These are phyloP conservation scores for Myrmecophaga tridactyla DNA, from an alignment of 2,113 vertebrate species.

Conservation along the genomic window DNA sequence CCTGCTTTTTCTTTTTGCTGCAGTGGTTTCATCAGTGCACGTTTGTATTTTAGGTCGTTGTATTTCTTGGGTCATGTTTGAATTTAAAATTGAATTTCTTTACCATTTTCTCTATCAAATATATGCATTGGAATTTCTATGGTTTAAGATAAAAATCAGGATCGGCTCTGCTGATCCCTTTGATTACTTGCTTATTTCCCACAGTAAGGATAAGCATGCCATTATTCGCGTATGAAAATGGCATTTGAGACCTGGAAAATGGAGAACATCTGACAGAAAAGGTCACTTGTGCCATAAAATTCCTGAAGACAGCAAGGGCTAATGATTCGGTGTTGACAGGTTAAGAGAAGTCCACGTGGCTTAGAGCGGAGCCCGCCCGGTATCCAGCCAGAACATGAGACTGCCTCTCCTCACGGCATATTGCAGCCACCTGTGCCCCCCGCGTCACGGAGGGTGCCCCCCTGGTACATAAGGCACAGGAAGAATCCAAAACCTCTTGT, in stretches of 20 bases:
- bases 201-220: background rate
- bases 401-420: accelerated
- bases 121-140: background rate
- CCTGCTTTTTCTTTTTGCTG: background rate
- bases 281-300: background rate
- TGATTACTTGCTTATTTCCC: background rate
- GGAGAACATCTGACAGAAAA: background rate
- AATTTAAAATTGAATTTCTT: background rate
- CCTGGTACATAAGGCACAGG: background rate
- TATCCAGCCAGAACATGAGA: background rate
- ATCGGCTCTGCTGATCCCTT: background rate
- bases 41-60: background rate
- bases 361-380: background rate
- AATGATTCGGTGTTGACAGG: background rate
- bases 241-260: background rate
- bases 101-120: slow-evolving; percentile 1
- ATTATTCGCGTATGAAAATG: slow-evolving; percentile 19
- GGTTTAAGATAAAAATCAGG: slow-evolving; percentile 13
- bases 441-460: background rate
- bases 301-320: background rate
- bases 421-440: background rate
- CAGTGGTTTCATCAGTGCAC: background rate
- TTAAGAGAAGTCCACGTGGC: background rate
- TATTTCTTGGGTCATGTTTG: background rate
- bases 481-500: accelerated